Percentiles rank a stretch among this genome's conserved stretches.
Conservation (phyloP, 2,113 vertebrate genomes). For the Hylia prasina region DNA sequence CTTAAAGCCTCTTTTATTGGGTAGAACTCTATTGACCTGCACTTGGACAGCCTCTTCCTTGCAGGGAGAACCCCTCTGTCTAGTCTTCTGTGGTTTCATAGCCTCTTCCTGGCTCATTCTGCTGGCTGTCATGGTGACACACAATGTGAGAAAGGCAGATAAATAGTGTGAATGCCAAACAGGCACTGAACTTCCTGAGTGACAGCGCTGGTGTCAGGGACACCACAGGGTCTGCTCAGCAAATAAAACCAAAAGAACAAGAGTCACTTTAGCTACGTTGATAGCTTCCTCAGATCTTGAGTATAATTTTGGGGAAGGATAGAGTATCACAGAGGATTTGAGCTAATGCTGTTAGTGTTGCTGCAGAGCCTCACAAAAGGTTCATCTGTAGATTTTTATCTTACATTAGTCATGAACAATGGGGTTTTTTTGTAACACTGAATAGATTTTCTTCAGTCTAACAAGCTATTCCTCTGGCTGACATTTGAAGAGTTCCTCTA, state of each 20-base stretch:
- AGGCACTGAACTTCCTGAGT: not conserved
- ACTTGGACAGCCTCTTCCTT: not conserved
- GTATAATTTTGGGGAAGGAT: not conserved
- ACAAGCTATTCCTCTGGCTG: not conserved
- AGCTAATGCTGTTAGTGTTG: not conserved
- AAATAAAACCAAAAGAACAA: not conserved
- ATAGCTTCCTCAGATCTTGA: not conserved
- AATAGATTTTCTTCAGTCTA: not conserved
- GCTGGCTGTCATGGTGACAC: constrained; percentile 24
- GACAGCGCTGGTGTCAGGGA: not conserved
- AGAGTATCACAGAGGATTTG: not conserved
- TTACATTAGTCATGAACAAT: not conserved
- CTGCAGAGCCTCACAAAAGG: not conserved
- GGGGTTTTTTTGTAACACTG: not conserved
- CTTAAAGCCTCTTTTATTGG: not conserved
- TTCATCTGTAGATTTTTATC: not conserved
- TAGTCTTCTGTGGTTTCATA: not conserved
- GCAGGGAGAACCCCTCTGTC: not conserved
- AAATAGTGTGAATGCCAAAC: not conserved
- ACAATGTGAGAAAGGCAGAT: not conserved
- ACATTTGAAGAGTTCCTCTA: not conserved
- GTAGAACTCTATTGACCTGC: not conserved
- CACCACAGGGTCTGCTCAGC: not conserved
- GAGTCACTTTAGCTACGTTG: not conserved
- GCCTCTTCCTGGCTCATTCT: not conserved